phyloP scores from a whole-genome alignment of 2,888 invertebrate genomes.

The Lepidocyrtinus sp. region DNA sequence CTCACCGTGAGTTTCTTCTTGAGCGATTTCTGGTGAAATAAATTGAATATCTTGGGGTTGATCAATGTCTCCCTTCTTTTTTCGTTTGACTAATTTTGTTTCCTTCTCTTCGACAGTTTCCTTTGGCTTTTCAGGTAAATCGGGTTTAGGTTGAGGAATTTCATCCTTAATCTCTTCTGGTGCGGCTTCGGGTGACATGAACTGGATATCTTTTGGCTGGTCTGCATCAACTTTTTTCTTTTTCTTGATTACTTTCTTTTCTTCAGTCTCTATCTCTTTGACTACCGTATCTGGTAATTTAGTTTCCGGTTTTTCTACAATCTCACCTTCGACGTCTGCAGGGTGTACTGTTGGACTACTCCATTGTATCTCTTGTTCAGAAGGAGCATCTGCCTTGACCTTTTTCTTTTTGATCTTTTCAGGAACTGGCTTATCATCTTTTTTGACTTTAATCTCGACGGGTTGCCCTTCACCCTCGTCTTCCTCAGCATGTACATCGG shows the following conservation, averaged over 20 bases:
- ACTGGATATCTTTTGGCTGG: slow-evolving; percentile 77
- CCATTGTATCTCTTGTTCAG: slow-evolving; percentile 6
- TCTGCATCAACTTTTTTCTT: slow-evolving; percentile 70
- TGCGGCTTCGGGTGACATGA: slow-evolving; percentile 78
- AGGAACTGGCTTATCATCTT: background rate
- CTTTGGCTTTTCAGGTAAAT: slow-evolving; percentile 17
- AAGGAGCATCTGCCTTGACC: background rate
- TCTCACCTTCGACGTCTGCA: background rate
- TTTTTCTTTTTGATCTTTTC: slow-evolving; percentile 16
- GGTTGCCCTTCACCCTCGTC: slow-evolving; percentile 11
- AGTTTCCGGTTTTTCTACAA: no score
- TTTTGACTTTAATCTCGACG: background rate
- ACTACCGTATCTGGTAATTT: no score
- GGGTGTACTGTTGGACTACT: no score
- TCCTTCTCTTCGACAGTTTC: background rate
- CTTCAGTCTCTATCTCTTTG: background rate
- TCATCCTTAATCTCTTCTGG: slow-evolving; percentile 74
- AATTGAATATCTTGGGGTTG: slow-evolving; percentile 5
- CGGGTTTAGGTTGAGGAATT: background rate
- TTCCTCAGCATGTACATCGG: background rate
- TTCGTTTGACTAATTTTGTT: slow-evolving; percentile 66
- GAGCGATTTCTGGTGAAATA: background rate
- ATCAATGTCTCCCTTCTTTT: slow-evolving; percentile 17
- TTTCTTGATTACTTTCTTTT: background rate
- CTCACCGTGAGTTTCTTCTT: background rate